Evolutionary conservation across 2,888 invertebrate species (phyloP).

Genomic region (Cyclophora punctaria): DNA sequence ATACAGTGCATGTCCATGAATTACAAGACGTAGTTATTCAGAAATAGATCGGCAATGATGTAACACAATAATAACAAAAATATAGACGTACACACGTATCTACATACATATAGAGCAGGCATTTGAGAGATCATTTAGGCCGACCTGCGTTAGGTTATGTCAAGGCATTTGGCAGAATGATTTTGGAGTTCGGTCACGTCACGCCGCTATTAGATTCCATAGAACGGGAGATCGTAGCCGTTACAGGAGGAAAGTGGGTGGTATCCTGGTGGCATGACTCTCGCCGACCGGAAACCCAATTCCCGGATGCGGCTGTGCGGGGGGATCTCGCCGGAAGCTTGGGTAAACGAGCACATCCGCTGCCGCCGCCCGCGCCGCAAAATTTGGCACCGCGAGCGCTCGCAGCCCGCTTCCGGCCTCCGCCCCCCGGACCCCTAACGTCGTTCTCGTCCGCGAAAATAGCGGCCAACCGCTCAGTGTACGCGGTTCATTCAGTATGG

Average conservation of each 20-base stretch:
- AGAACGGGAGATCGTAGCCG: constrained; percentile 29
- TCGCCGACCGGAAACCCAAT: constrained; percentile 72
- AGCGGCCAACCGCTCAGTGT: constrained; percentile 75
- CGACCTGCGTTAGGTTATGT: too few relatives aligned
- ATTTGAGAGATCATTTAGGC: too few relatives aligned
- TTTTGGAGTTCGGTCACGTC: background rate
- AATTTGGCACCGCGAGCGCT: constrained; percentile 73
- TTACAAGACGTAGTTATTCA: constrained; percentile 15
- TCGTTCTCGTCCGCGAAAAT: constrained; percentile 69
- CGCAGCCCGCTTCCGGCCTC: constrained; percentile 71
- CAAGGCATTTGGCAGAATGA: too few relatives aligned
- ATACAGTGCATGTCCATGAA: constrained; percentile 30
- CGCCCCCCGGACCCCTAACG: constrained; percentile 61
- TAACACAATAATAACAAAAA: constrained; percentile 2
- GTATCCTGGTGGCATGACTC: constrained; percentile 60
- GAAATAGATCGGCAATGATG: constrained; percentile 28
- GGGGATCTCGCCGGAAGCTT: constrained; percentile 73
- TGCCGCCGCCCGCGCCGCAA: constrained; percentile 73
- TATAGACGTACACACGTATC: constrained; percentile 1
- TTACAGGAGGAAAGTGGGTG: constrained; percentile 68
- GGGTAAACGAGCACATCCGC: constrained; percentile 73
- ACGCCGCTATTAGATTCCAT: constrained; percentile 5
- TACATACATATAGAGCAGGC: too few relatives aligned
- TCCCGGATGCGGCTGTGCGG: constrained; percentile 74
- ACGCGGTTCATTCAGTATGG: constrained; percentile 82